Conservation (phyloP, 2,797 vertebrate genomes). For the Anguilla obscura region DNA sequence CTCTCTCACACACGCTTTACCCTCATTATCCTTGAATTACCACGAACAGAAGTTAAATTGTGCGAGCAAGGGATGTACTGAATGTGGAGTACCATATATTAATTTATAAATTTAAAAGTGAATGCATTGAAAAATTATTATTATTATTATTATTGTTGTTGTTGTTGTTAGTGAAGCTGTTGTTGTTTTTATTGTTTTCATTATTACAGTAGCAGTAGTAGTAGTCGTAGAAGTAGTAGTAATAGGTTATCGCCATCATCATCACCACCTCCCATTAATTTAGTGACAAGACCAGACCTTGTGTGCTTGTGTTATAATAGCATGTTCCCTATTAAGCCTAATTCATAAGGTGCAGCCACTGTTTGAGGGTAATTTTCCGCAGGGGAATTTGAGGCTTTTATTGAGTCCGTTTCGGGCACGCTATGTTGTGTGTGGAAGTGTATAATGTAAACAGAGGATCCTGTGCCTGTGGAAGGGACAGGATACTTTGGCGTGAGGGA, state of each 20-base stretch:
- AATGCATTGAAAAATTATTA: neutral
- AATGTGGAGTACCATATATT: neutral
- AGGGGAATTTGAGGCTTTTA: constrained; percentile 62
- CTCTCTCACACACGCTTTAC: neutral
- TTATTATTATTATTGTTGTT: neutral
- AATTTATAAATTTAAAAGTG: neutral
- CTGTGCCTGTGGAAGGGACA: constrained; percentile 23
- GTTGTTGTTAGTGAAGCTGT: neutral
- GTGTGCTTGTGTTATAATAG: constrained; percentile 49
- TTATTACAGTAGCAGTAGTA: neutral
- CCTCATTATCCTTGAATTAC: neutral
- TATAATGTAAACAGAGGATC: constrained; percentile 58
- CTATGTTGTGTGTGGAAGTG: constrained; percentile 70
- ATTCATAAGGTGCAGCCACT: constrained; percentile 64
- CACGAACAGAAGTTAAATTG: neutral
- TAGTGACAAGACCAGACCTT: constrained; percentile 42
- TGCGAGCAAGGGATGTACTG: neutral
- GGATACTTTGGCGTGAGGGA: constrained; percentile 11
- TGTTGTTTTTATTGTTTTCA: too few species aligned
- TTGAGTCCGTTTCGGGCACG: constrained; percentile 69
- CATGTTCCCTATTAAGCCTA: constrained; percentile 58
- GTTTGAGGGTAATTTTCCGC: constrained; percentile 64
- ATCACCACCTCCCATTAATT: neutral
- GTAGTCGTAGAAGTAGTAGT: neutral
- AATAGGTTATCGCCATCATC: neutral